These are phyloP conservation scores for Pachliopta kotzebuea DNA, from an alignment of 2,888 invertebrate species.

Conservation along the genomic window DNA sequence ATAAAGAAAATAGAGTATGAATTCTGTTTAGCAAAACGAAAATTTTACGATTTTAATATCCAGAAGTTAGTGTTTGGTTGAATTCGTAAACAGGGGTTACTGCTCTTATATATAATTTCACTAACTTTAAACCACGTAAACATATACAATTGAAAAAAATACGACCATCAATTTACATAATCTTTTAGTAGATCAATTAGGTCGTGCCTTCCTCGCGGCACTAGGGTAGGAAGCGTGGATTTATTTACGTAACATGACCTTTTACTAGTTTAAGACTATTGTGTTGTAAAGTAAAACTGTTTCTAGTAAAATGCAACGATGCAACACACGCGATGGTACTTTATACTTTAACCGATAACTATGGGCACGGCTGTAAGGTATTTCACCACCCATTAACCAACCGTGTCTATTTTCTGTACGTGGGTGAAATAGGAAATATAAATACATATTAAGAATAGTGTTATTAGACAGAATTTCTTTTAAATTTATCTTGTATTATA, in stretches of 20 bases:
- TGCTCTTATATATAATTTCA: neutral
- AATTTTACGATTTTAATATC: too few species aligned
- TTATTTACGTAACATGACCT: conserved; percentile 55
- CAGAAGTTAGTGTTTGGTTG: too few species aligned
- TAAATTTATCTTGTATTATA: too few species aligned
- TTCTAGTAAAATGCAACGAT: conserved; percentile 31
- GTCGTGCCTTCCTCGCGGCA: conserved; percentile 19
- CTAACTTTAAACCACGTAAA: neutral
- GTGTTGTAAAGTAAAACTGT: conserved; percentile 29
- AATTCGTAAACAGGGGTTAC: too few species aligned
- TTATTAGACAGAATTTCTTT: too few species aligned
- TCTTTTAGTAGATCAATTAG: conserved; percentile 24
- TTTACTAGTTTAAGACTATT: conserved; percentile 29
- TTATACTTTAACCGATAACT: conserved; percentile 25
- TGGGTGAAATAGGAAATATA: too few species aligned
- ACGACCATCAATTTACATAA: conserved; percentile 13
- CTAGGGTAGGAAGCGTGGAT: conserved; percentile 36
- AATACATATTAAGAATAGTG: too few species aligned
- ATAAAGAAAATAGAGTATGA: too few species aligned
- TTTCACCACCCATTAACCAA: conserved; percentile 7
- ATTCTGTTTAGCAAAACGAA: too few species aligned
- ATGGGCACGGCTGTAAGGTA: conserved; percentile 11
- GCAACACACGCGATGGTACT: conserved; percentile 40
- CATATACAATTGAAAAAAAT: neutral
- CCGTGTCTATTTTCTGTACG: neutral